These are phyloP conservation scores for Coenobita brevimanus DNA, from an alignment of 1,140 invertebrate genomes.

Conservation along the genomic window DNA sequence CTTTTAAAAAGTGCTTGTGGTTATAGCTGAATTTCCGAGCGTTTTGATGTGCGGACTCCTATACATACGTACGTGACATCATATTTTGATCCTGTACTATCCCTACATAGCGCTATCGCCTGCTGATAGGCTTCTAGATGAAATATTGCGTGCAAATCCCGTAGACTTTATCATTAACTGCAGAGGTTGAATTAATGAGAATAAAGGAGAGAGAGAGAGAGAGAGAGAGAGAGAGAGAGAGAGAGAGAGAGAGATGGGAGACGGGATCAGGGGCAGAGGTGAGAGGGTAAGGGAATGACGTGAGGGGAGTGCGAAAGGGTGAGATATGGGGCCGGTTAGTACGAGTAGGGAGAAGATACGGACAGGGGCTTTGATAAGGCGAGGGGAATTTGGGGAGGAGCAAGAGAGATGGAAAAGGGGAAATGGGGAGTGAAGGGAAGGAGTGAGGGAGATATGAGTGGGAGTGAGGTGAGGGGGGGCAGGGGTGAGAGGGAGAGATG, in stretches of 20 bases:
- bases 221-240: background rate
- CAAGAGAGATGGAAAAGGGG: background rate
- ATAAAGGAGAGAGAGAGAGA: background rate
- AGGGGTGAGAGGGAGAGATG: background rate
- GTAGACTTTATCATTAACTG: too few relatives aligned
- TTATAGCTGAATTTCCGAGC: too few relatives aligned
- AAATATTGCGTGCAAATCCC: too few relatives aligned
- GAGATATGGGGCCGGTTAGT: background rate
- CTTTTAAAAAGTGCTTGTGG: too few relatives aligned
- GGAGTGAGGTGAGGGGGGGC: background rate
- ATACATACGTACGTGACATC: too few relatives aligned
- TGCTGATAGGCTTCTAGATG: too few relatives aligned
- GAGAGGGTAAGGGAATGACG: background rate
- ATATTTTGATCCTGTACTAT: too few relatives aligned
- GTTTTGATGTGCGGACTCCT: too few relatives aligned
- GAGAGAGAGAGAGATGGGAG: background rate
- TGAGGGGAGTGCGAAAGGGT: background rate
- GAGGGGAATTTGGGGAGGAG: background rate
- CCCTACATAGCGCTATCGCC: too few relatives aligned
- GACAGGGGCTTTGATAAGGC: background rate
- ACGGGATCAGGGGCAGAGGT: background rate
- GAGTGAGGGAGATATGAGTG: background rate
- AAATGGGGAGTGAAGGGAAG: slow-evolving; percentile 13
- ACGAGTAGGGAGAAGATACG: background rate
- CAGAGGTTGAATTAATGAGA: background rate